Conservation (phyloP, 2,113 vertebrate genomes). For the Murina feae region DNA sequence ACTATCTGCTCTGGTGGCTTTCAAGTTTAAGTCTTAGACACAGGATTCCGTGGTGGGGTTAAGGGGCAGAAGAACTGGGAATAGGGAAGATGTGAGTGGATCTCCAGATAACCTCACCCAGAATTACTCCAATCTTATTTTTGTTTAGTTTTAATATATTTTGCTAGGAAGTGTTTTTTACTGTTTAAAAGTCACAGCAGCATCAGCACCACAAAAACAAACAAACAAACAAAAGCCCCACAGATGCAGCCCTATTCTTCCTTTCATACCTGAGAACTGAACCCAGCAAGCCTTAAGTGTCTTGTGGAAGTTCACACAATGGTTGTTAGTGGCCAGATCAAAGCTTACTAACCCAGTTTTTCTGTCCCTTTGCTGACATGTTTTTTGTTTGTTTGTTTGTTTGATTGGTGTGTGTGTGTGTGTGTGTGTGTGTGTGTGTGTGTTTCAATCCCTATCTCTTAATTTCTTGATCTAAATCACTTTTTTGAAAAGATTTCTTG, state of each 20-base stretch:
- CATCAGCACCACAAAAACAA: background rate
- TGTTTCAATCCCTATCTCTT: background rate
- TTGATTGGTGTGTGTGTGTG: too few species aligned
- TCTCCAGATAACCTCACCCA: background rate
- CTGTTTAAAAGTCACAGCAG: background rate
- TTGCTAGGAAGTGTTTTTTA: background rate
- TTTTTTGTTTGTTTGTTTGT: too few species aligned
- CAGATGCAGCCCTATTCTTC: background rate
- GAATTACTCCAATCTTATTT: background rate
- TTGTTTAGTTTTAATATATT: background rate
- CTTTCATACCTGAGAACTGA: background rate
- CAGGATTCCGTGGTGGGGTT: background rate
- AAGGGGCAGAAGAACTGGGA: background rate
- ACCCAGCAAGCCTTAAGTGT: background rate
- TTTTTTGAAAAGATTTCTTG: background rate
- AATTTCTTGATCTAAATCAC: background rate
- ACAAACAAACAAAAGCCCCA: background rate
- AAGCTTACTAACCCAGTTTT: background rate
- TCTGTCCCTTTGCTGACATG: background rate
- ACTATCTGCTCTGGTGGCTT: background rate
- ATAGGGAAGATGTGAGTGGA: background rate
- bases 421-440: too few species aligned
- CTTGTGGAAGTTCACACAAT: background rate
- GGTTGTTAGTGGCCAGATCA: background rate
- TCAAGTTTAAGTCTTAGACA: background rate